Conservation (phyloP, 2,888 invertebrate genomes). For the Mayetiola destructor region DNA sequence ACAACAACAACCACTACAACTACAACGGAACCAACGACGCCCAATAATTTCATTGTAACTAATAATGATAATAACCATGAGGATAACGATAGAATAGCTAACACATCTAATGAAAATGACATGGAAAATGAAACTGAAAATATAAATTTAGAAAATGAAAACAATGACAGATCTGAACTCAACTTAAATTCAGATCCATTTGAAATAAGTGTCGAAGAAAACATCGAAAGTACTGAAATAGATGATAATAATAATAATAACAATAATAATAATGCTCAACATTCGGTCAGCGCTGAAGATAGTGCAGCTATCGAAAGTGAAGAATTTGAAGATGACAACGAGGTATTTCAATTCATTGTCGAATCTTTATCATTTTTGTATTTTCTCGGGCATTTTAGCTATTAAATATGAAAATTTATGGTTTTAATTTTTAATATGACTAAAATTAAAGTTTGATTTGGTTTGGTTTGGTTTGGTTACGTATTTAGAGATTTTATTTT, state of each 20-base stretch:
- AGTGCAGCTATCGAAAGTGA: background rate
- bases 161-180: too few species aligned
- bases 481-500: background rate
- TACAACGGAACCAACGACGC: too few species aligned
- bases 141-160: too few species aligned
- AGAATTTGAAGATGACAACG: background rate
- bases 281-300: background rate
- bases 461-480: background rate
- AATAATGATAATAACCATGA: conserved; percentile 23
- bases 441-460: background rate
- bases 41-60: too few species aligned
- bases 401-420: too few species aligned
- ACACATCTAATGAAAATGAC: conserved; percentile 26
- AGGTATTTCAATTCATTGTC: background rate
- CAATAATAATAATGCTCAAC: too few species aligned
- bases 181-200: too few species aligned
- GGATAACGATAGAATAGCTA: conserved; percentile 23
- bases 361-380: background rate
- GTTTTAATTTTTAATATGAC: background rate
- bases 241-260: conserved; percentile 14
- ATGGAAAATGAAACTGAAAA: too few species aligned
- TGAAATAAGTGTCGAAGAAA: conserved; percentile 25
- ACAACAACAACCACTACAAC: conserved; percentile 21
- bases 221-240: conserved; percentile 24
- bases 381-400: conserved; percentile 21